Base-by-base conservation (phyloP, 64 coral and sea anemone species). In the Exaiptasia diaphana region DNA sequence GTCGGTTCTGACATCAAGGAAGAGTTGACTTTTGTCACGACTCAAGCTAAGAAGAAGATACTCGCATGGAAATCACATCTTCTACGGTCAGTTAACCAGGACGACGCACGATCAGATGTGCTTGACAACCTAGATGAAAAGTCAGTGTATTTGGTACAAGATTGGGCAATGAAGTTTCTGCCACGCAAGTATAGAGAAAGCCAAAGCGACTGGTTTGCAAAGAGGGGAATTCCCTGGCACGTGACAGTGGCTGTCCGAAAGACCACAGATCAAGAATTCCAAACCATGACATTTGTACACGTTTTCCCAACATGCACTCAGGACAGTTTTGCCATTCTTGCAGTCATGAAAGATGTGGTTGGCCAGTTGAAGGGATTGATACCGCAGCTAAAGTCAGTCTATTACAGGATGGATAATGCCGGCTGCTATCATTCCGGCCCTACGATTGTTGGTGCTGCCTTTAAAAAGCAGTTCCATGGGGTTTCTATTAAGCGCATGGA, bases 231-330 rank as follows among this genome's bases (percentile, higher is more conserved):
- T 21, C 55, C 55, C 55, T 60, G 55, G 55, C 55, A 60, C 31
- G 21, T 5, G 13, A 60, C 34, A 20, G 65, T 69, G 14, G 65
- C 65, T 69, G 3, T 69, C 17, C 32, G 33, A 69, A 37, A 42
- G 33, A 37, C 14, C 30, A 20, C 65, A 69, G 65, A 69, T 15
- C 33, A 42, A 37, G 39, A 37, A 1, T 5, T 8, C n/a, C 26
- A 79, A 30, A 38, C 53, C 26, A 61, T 61, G 76, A 64, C 55
- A 42, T 80, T 80, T 56, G 55, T 64, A n/a, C 77, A 80, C 26
- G 39, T 61, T 38, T 61, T 80, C 41, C 4, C 1, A 2, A 64
- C 9, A 4, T 80, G 77, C 57, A 80, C 26, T 31, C 77, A 80
- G 23, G 77, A 80, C 75, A 79, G 54, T 33, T 48, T 41, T 30